phyloP scores from a whole-genome alignment of 1,140 invertebrate genomes.

The Sipha flava region DNA sequence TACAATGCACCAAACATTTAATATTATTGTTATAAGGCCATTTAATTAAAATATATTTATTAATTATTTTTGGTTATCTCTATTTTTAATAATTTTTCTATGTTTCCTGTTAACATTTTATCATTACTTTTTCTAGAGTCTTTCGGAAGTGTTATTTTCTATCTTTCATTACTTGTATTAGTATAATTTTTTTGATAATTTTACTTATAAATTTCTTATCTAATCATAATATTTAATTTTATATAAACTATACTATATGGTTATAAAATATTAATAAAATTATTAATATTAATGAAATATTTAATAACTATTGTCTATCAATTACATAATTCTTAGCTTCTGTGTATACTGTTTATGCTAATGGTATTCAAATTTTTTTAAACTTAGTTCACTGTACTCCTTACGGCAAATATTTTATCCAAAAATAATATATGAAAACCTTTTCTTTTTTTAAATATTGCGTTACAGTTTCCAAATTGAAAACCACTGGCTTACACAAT shows the following conservation, averaged over 20 bases:
- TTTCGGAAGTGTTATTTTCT: neutral
- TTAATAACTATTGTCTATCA: too few species aligned
- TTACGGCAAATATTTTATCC: too few species aligned
- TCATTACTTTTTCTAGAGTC: conserved; percentile 5
- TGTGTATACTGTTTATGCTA: too few species aligned
- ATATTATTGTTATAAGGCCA: neutral
- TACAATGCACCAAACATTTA: neutral
- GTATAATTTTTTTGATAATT: neutral
- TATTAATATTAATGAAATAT: too few species aligned
- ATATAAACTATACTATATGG: neutral
- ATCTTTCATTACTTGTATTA: neutral
- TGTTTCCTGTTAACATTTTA: conserved; percentile 17
- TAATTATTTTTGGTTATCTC: neutral
- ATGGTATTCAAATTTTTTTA: too few species aligned
- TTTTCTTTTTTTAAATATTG: too few species aligned
- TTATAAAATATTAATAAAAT: too few species aligned
- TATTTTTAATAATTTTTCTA: neutral
- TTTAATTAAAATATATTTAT: neutral
- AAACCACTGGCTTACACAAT: too few species aligned
- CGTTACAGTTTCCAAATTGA: too few species aligned
- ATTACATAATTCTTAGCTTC: too few species aligned
- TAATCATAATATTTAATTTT: neutral
- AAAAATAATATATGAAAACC: too few species aligned
- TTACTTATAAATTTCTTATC: neutral
- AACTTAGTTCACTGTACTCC: too few species aligned